A percentile compares a stretch with the other conserved stretches of the same genome.
Evolutionary conservation across 2,797 vertebrate species (phyloP).

Genomic region (Thaleichthys pacificus): DNA sequence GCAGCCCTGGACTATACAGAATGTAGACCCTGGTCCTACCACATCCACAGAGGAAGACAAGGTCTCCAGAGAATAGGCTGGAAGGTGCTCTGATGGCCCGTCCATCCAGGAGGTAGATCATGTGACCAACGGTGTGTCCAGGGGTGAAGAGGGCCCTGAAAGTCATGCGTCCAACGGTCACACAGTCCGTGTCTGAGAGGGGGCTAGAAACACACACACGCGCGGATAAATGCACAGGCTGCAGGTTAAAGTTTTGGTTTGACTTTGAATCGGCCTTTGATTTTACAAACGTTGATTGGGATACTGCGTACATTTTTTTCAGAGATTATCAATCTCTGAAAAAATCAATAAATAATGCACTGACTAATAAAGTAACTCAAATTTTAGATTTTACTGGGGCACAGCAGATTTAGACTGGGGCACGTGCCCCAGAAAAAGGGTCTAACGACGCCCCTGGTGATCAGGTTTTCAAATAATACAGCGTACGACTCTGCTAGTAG

Average conservation of each 20-base stretch:
- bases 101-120: conserved; percentile 92
- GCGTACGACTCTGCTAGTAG: no score
- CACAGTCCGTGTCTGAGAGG: conserved; percentile 83
- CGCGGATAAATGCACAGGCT: not conserved
- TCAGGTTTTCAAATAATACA: no score
- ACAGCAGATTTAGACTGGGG: no score
- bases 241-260: not conserved
- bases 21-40: conserved; percentile 74
- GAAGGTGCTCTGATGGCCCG: conserved; percentile 76
- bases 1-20: not conserved
- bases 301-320: no score
- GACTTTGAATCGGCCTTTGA: no score
- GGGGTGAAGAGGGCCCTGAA: conserved; percentile 91
- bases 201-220: conserved; percentile 69
- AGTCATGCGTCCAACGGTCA: conserved; percentile 83
- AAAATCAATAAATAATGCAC: no score
- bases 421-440: no score
- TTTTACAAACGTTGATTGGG: no score
- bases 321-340: no score
- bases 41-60: conserved; percentile 95
- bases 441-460: no score
- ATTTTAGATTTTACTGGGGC: no score
- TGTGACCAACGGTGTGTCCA: conserved; percentile 95
- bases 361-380: no score
- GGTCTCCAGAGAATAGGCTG: conserved; percentile 95